phyloP scores from a whole-genome alignment of 1,140 invertebrate species.

The Caenorhabditis remanei region DNA sequence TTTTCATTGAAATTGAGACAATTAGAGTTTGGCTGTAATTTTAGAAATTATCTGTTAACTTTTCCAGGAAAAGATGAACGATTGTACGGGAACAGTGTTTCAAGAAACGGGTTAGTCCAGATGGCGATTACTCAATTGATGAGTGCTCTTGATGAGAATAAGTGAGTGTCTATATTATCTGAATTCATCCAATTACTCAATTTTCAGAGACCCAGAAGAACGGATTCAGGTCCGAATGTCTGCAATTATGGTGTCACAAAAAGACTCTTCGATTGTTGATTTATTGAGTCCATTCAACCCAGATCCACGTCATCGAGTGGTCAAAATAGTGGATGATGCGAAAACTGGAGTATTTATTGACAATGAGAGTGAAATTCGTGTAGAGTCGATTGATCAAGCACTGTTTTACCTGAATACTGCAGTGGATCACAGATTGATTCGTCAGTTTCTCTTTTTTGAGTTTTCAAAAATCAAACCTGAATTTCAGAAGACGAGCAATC shows the following conservation, averaged over 20 bases:
- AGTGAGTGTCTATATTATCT: background rate
- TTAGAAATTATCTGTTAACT: too few relatives aligned
- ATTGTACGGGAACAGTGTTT: constrained; percentile 56
- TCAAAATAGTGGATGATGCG: constrained; percentile 65
- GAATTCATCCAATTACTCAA: background rate
- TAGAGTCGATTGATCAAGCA: constrained; percentile 67
- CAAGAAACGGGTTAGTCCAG: constrained; percentile 48
- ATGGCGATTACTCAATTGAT: constrained; percentile 42
- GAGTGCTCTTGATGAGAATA: constrained; percentile 24
- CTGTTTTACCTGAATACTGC: constrained; percentile 68
- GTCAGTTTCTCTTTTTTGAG: constrained; percentile 28
- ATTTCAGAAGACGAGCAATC: constrained; percentile 68
- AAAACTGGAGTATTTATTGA: constrained; percentile 63
- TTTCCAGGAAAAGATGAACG: constrained; percentile 59
- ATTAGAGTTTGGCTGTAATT: too few relatives aligned
- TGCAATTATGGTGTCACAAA: constrained; percentile 67
- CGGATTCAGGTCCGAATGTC: constrained; percentile 65
- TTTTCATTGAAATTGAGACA: too few relatives aligned
- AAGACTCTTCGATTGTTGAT: constrained; percentile 64
- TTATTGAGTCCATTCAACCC: constrained; percentile 66
- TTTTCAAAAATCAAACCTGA: background rate
- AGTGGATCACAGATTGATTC: constrained; percentile 66
- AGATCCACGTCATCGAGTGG: constrained; percentile 63
- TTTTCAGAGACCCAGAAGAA: constrained; percentile 51
- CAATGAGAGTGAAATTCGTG: constrained; percentile 66